Base-by-base conservation (phyloP, 2,888 invertebrate species). In the Melikaiella ostensackeni region DNA sequence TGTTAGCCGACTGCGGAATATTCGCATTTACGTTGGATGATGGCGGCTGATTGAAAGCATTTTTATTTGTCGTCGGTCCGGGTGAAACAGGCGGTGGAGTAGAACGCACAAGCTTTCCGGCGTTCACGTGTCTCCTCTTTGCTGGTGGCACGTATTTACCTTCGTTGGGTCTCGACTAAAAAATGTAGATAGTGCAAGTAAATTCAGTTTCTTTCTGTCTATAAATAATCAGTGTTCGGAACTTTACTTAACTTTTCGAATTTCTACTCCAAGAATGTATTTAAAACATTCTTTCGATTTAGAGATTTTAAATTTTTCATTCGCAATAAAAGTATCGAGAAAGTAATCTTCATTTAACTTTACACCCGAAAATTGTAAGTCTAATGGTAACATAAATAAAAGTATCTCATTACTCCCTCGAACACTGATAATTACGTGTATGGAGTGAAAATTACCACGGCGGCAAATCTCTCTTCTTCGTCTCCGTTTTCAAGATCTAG, bases 401-500 rank as follows among this genome's bases (percentile, higher is more conserved):
- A 16, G 16, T 42, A 42, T 5, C 6, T 42, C 16, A 6, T 42
- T 42, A 42, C 42, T 16, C 42, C 42, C 6, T 6, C 6, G 6
- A 42, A 42, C 42, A 42, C 16, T 42, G 42, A 16, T 42, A 13
- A 42, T 19, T 42, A 50, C 21, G 11, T 24, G n/a, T 24, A 59
- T 24, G 5, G 61, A 11, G n/a, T 35, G 9, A 74, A 82, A 83
- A 96, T 93, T 80, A 95, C 94, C 24, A 98, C 98, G 16, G 98
- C 96, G 74, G 98, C 97, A 92, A 94, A 98, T 85, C 94, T 89
- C 81, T 97, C 95, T 91, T 98, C 98, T 88, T 98, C 98, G 89
- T 98, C 97, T 0, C 97, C 98, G 92, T 98, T 98, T 92, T 98
- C 98, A 50, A 98, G 91, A 84, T 97, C 97, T 73, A 96, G 93